Evolutionary conservation across 2,797 vertebrate species (phyloP).

Genomic region (Bryconaethiops microstoma): DNA sequence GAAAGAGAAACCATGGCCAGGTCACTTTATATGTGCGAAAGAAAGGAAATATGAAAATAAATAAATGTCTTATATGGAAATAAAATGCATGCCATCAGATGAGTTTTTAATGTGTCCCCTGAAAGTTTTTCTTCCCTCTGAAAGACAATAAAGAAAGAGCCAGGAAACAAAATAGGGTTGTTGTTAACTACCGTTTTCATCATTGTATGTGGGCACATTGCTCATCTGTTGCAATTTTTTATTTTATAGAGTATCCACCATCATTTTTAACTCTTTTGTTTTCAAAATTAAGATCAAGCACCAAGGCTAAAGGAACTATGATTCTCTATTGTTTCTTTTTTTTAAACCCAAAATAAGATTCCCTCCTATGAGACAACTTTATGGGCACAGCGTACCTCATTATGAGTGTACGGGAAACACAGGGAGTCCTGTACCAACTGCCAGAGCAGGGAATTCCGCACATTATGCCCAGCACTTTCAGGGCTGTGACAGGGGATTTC

Average conservation of each 20-base stretch:
- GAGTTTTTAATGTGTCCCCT: neutral
- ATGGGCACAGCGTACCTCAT: slow-evolving; percentile 45
- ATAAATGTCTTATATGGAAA: neutral
- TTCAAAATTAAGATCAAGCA: slow-evolving; percentile 23
- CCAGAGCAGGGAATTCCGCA: slow-evolving; percentile 71
- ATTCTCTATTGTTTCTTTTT: slow-evolving; percentile 63
- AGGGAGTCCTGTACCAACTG: slow-evolving; percentile 42
- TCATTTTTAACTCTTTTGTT: slow-evolving; percentile 55
- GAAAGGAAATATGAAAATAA: slow-evolving; percentile 2
- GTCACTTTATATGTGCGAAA: neutral
- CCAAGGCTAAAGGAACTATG: slow-evolving; percentile 55
- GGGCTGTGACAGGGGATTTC: slow-evolving; percentile 65
- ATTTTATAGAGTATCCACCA: slow-evolving; percentile 37
- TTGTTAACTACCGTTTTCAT: slow-evolving; percentile 47
- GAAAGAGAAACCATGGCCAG: slow-evolving; percentile 16
- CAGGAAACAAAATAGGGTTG: slow-evolving; percentile 44
- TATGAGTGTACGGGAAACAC: slow-evolving; percentile 55
- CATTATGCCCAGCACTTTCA: slow-evolving; percentile 65
- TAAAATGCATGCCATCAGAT: neutral
- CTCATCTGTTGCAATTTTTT: slow-evolving; percentile 49
- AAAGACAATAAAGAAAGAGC: slow-evolving; percentile 16
- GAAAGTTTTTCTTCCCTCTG: neutral
- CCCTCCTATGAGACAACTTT: slow-evolving; percentile 50
- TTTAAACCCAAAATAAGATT: slow-evolving; percentile 54
- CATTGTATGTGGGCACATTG: slow-evolving; percentile 36